Evolutionary conservation across 2,113 vertebrate genomes (phyloP), one percentile per base, ranked within the genome.

Genomic region (Cyprinodon tularosa): DNA sequence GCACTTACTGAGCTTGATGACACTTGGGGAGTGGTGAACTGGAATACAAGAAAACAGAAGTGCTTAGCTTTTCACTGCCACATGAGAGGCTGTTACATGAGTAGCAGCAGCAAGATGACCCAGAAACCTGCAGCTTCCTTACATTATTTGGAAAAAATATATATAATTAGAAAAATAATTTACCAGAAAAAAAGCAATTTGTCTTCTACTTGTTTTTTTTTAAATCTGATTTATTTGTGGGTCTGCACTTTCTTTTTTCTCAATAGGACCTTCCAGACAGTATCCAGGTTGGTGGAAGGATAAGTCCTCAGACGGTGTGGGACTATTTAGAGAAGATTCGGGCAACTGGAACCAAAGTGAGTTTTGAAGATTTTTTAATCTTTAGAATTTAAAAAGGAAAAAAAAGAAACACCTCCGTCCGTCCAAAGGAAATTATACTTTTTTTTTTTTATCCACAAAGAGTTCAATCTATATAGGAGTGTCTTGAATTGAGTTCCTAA

Each of bases 321-420:
- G 98, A 99, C 88, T 99, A 99, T 80, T 95, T 99, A 74, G 98
- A 99, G 91, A 99, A 99, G 94, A 98, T 99, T 78, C 97, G 97
- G 86, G 98, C 98, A 77, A 97, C 96, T 45, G 97, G 98, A 88
- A 99, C 98, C 85, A 99, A 99, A 95, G 98, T 99, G 71, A 81
- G 91, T 83, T 50, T 76, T 71, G 61, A 4, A 38, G 20, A 15
- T 38, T 13, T 62, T 42, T 65, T 66, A 37, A 17, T 70, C n/a
- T 0, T 36, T 44, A 7, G 65, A 17, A 57, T 57, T 3, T 0
- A n/a, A 57, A n/a, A 15, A 14, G 2, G n/a, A 57, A n/a, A 57
- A 9, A 57, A 9, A 2, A 57, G 17, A 57, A 1, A 1, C 6
- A n/a, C 14, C 50, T 57, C 50, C 17, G 10, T 57, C 50, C 17